Evolutionary conservation across 2,888 invertebrate species (phyloP), one percentile per base, ranked within the genome.

Genomic region (Trachelus stipa): DNA sequence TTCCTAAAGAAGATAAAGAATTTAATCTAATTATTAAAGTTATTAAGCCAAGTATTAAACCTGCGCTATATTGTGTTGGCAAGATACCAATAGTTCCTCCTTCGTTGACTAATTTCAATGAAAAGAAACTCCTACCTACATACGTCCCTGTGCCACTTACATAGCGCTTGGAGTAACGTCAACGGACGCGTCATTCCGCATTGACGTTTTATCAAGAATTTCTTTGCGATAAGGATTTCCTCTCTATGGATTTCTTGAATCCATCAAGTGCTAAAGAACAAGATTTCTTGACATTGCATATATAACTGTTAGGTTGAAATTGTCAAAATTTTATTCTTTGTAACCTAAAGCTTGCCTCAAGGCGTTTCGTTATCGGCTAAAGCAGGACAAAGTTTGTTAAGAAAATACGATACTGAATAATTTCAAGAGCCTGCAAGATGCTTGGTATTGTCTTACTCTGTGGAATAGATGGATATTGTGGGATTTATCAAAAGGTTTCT

Each of bases 181-280:
- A 71, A 33, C 31, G 71, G 31, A 34, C 15, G 71, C 71, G 71
- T 71, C 71, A 34, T n/a, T 71, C 33, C 33, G 31, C 71, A 34
- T 71, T 71, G 71, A 71, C 71, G 12, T 71, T 33, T 71, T 71
- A 71, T 71, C 71, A 71, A 34, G 31, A 31, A 71, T 71, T 71
- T 71, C 56, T 12, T 31, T 15, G 12, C 12, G 71, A 71, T 71
- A 71, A 71, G 71, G 34, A 34, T 56, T 15, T 23, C 56, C 23
- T 56, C 9, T 56, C 56, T 56, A 56, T 56, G 56, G 56, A 56
- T 56, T 56, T 56, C 56, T 23, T 23, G 2, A 56, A 23, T 56
- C 56, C 56, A 56, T 23, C 56, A 56, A 56, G 9, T 56, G 31
- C 31, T 31, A 12, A 30, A 31, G 71, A 34, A 56, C 56, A 56